phyloP scores from a whole-genome alignment of 2,797 vertebrate genomes.

The Epinephelus coioides region DNA sequence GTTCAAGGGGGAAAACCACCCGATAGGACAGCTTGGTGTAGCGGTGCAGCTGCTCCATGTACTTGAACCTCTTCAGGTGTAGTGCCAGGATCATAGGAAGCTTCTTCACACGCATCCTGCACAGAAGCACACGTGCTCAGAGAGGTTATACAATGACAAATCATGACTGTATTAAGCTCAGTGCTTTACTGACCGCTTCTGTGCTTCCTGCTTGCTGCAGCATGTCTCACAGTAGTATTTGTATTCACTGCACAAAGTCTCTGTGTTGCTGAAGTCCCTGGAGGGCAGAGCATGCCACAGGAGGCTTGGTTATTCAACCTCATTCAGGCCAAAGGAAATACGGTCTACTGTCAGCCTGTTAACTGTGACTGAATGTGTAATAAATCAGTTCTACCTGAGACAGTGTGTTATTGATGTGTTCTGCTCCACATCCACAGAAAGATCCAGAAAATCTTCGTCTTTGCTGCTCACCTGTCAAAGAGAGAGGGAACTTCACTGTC shows the following conservation, averaged over 20 bases:
- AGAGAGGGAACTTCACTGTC: slow-evolving; percentile 40
- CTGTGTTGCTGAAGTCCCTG: slow-evolving; percentile 99
- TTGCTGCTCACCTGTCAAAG: slow-evolving; percentile 95
- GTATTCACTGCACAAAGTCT: slow-evolving; percentile 98
- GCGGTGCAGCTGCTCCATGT: slow-evolving; percentile 98
- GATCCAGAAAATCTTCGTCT: slow-evolving; percentile 98
- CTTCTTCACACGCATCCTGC: slow-evolving; percentile 93
- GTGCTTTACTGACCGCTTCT: slow-evolving; percentile 90
- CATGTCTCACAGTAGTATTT: slow-evolving; percentile 99
- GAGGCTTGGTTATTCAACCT: slow-evolving; percentile 39
- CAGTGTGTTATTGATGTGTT: slow-evolving; percentile 99
- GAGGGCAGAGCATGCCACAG: slow-evolving; percentile 44
- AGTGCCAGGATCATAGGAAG: slow-evolving; percentile 98
- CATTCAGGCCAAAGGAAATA: background rate
- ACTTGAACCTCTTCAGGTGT: slow-evolving; percentile 98
- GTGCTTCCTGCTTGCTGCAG: slow-evolving; percentile 99
- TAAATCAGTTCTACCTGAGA: slow-evolving; percentile 88
- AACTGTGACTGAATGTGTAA: background rate
- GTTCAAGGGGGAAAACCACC: slow-evolving; percentile 95
- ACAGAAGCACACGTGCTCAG: slow-evolving; percentile 11
- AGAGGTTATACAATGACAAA: background rate
- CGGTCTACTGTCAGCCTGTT: background rate
- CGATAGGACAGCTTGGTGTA: slow-evolving; percentile 98
- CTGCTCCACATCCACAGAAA: slow-evolving; percentile 98
- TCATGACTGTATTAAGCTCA: too few relatives aligned